These are phyloP conservation scores for Macropis europaea DNA, from an alignment of 2,888 invertebrate species.

Conservation along the genomic window DNA sequence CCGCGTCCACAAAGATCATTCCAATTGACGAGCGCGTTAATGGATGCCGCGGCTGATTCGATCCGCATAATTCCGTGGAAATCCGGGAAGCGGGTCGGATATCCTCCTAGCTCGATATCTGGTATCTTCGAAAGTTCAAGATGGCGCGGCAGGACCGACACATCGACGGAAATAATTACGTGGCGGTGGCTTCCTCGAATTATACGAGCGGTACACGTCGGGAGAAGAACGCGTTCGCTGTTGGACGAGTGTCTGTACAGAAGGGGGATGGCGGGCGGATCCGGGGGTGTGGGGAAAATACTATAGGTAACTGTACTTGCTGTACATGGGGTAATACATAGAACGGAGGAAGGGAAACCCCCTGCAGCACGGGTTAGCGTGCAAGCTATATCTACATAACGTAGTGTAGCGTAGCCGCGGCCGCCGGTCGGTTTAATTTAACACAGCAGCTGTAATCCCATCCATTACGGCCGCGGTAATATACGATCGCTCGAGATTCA, in stretches of 20 bases:
- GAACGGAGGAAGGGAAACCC: conserved; percentile 61
- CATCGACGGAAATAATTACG: conserved; percentile 42
- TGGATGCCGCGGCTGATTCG: not conserved
- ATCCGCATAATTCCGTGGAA: conserved; percentile 20
- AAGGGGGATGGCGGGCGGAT: not conserved
- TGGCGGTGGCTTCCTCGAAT: conserved; percentile 26
- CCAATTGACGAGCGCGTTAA: not conserved
- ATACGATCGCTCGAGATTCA: conserved; percentile 81
- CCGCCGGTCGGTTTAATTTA: conserved; percentile 79
- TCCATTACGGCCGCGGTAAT: conserved; percentile 79
- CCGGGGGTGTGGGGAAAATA: conserved; percentile 39
- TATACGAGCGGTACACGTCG: conserved; percentile 7
- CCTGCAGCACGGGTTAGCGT: conserved; percentile 64
- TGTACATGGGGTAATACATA: conserved; percentile 70
- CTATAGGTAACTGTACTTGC: conserved; percentile 67
- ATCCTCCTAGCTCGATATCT: conserved; percentile 5
- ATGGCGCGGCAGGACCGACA: conserved; percentile 12
- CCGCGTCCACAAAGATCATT: not conserved
- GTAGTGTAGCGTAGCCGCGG: conserved; percentile 73
- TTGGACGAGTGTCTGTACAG: conserved; percentile 18
- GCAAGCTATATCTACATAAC: conserved; percentile 73
- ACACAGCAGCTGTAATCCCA: conserved; percentile 80
- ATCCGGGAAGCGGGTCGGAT: conserved; percentile 15
- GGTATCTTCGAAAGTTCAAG: conserved; percentile 7
- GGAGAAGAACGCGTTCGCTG: conserved; percentile 35